Base-by-base conservation (phyloP, 2,888 invertebrate species). In the Acronicta psi region DNA sequence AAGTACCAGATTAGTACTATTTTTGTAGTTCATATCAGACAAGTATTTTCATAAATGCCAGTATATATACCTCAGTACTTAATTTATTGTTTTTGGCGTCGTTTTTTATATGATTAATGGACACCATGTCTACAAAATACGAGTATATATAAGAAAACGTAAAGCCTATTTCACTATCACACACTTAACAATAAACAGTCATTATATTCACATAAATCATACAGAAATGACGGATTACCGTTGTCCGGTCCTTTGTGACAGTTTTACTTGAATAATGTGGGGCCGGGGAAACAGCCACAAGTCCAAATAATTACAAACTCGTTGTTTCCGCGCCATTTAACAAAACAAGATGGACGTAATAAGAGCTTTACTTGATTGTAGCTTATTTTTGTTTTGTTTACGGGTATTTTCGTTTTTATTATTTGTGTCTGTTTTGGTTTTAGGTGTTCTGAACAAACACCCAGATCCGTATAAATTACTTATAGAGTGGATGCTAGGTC, bases 261-360 rank as follows among this genome's bases (percentile, higher is more conserved):
- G 42, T 54, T 60, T 73, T 58, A 66, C 61, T 53, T 61, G 62
- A 73, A 72, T 70, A 71, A 77, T 66, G 70, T 63, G 38, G 45
- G 36, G 57, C 51, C 55, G 65, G 40, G 60, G 66, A 77, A 69
- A 52, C 42, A 68, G 2, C 34, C 34, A n/a, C 34, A 34, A 34
- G 75, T 59, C 58, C 65, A 70, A n/a, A 66, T 61, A 74, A 86
- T 88, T 86, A 87, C 80, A 67, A 70, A 65, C 74, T 81, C 83
- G 81, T 84, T 79, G 81, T 82, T 85, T 82, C 84, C 79, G 77
- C 80, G 68, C 79, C 77, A 81, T 84, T 86, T 79, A 80, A 69
- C 81, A 65, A 62, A 67, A 63, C 65, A 73, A 72, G 66, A 75
- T 71, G 73, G 75, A 49, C 42, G 59, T 25, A 13, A 29, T 13